Evolutionary conservation across 2,797 vertebrate genomes (phyloP).

Genomic region (Intellagama lesueurii): DNA sequence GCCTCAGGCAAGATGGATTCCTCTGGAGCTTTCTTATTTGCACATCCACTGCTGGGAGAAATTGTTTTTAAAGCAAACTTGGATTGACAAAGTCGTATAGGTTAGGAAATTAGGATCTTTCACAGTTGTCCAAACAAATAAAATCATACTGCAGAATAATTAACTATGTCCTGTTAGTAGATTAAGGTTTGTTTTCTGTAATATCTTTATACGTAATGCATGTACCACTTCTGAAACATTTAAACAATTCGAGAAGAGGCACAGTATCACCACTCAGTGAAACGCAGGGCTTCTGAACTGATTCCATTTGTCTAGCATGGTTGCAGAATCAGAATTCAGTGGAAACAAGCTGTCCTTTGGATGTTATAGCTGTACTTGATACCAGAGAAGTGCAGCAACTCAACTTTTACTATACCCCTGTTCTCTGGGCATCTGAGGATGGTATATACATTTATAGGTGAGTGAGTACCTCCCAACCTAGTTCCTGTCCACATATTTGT

Average conservation of each 20-base stretch:
- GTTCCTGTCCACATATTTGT: too few relatives aligned
- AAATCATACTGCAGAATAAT: neutral
- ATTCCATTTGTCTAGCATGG: neutral
- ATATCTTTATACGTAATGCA: neutral
- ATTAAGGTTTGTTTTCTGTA: neutral
- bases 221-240: neutral
- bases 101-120: neutral
- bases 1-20: constrained; percentile 10
- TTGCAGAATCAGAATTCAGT: neutral
- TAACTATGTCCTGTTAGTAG: neutral
- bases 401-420: too few relatives aligned
- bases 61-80: neutral
- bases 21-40: constrained; percentile 4
- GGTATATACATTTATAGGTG: too few relatives aligned
- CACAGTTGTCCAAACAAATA: neutral
- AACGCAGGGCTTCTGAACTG: neutral
- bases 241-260: neutral
- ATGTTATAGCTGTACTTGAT: neutral
- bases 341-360: too few relatives aligned
- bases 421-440: too few relatives aligned
- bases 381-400: neutral
- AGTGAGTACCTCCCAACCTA: too few relatives aligned
- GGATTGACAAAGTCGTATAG: neutral
- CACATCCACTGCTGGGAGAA: constrained; percentile 14
- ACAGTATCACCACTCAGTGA: neutral